Conservation (phyloP, 2,888 invertebrate species). For the Epinotia bilunana region DNA sequence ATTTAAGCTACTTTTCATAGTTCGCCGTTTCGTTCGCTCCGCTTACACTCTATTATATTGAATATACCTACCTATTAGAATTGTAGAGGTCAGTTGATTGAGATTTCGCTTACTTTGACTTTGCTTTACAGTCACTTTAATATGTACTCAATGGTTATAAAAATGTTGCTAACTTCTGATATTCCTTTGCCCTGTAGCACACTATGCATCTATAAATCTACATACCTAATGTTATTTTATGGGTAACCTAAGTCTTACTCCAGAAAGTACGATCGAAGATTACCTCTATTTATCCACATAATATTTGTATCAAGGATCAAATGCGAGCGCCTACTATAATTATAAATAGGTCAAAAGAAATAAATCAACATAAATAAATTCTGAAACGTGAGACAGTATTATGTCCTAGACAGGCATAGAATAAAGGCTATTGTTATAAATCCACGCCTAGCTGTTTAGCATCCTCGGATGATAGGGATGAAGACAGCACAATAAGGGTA, state of each 20-base stretch:
- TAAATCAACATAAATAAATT: constrained; percentile 43
- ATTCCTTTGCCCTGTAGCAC: constrained; percentile 7
- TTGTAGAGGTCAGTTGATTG: no score
- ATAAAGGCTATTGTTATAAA: constrained; percentile 72
- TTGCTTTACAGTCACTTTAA: no score
- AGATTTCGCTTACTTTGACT: no score
- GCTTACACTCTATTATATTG: no score
- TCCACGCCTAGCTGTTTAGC: constrained; percentile 67
- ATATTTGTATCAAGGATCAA: constrained; percentile 31
- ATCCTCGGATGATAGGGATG: constrained; percentile 66
- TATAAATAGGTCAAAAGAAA: constrained; percentile 42
- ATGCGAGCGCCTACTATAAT: constrained; percentile 27
- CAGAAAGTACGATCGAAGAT: constrained; percentile 21
- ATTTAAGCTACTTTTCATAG: no score
- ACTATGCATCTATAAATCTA: not conserved
- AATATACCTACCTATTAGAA: no score
- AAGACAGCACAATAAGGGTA: constrained; percentile 80
- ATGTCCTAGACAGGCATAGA: constrained; percentile 53
- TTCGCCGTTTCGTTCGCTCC: no score
- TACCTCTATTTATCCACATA: constrained; percentile 18
- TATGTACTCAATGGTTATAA: not conserved
- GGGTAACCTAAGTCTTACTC: not conserved
- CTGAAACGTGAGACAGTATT: constrained; percentile 43
- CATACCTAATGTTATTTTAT: not conserved
- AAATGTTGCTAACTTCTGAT: not conserved